phyloP scores from a whole-genome alignment of 2,113 vertebrate genomes.

The Euleptes europaea region DNA sequence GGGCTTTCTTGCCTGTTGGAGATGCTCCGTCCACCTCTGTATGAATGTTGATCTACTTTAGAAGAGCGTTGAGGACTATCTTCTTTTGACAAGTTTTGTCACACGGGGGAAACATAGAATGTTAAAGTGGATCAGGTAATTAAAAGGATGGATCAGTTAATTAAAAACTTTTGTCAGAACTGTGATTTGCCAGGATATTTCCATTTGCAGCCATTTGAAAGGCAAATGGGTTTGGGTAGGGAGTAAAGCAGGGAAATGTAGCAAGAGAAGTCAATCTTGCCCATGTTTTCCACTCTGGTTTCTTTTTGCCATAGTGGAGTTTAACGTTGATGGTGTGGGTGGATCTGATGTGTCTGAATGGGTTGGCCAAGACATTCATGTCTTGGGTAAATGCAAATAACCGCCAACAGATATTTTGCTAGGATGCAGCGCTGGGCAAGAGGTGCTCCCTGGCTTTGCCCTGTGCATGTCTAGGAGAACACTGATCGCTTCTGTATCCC shows the following conservation, averaged over 20 bases:
- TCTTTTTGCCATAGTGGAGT: no score
- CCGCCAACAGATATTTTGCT: not conserved
- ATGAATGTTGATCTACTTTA: not conserved
- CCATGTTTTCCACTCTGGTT: not conserved
- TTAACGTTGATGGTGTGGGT: not conserved
- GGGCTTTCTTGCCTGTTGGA: rapidly evolving
- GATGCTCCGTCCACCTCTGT: rapidly evolving
- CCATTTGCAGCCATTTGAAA: not conserved
- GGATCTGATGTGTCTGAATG: not conserved
- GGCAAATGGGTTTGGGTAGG: not conserved
- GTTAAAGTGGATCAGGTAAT: not conserved
- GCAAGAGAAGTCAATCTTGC: not conserved
- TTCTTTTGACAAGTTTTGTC: rapidly evolving
- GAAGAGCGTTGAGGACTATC: not conserved
- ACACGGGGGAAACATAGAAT: rapidly evolving
- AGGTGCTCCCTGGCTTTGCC: not conserved
- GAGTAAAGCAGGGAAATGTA: not conserved
- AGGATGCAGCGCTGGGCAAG: not conserved
- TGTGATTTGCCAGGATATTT: not conserved
- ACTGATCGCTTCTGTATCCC: not conserved
- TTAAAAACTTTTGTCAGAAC: not conserved
- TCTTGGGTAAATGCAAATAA: no score
- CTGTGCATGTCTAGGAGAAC: not conserved
- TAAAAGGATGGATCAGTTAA: not conserved
- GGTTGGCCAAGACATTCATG: no score